Evolutionary conservation across 1,140 invertebrate species (phyloP), one percentile per base, ranked within the genome.

Genomic region (Liolophura sinensis): DNA sequence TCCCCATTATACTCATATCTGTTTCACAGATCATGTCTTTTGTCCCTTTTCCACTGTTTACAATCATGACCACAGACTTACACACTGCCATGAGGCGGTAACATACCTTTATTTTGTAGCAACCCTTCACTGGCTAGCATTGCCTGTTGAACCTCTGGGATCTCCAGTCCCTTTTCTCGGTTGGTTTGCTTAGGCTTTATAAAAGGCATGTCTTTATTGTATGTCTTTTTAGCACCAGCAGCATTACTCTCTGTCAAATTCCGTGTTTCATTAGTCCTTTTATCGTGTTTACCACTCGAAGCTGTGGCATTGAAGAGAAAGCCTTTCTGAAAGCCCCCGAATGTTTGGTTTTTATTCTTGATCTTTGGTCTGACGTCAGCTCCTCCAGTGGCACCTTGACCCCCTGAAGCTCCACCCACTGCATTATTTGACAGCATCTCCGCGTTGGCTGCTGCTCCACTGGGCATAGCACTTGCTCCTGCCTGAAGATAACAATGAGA

Each of bases 291-390:
- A n/a, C 11, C 16, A 60, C 46, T 57, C 25, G 46, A 20, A 31
- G 47, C 54, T 31, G 73, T 27, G 24, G 60, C 63, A 62, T 68
- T 70, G 71, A 73, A 75, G 22, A 79, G 56, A 60, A 79, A 79
- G 7, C 77, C 77, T 67, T 79, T 79, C 67, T 78, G 77, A 63
- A 79, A 67, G 24, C 77, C 77, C 55, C 71, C 74, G 72, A 79
- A 79, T 54, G 60, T 46, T 47, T 51, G 20, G 59, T 59, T 18
- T 25, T 63, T 64, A 15, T 31, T 58, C 65, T 67, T 3, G 61
- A 22, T 55, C 18, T 52, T 47, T 56, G 27, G 22, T 56, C 54
- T 25, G 22, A 18, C 22, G n/a, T 27, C 27, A 9, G 12, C 18
- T 3, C 18, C 22, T n/a, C 22, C 22, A 24, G 18, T 54, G 3